Conservation (phyloP, 2,888 invertebrate species). For the Neria commutata region DNA sequence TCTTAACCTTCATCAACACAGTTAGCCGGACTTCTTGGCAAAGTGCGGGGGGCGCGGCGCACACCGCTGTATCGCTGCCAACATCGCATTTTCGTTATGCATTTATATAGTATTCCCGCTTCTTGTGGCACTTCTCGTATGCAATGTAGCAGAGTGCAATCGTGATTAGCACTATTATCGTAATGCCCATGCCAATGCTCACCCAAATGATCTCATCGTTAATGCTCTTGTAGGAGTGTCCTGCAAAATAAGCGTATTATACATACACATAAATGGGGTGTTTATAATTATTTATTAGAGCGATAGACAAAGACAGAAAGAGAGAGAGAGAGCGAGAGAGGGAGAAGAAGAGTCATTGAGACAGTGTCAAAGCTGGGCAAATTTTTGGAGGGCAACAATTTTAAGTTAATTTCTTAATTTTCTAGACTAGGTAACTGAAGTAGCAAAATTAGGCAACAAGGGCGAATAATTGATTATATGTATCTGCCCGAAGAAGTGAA, state of each 20-base stretch:
- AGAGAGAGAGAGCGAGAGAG: no score
- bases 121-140: conserved; percentile 75
- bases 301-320: background rate
- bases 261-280: background rate
- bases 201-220: conserved; percentile 88
- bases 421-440: no score
- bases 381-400: no score
- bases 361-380: no score
- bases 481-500: no score
- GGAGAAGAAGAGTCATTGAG: no score
- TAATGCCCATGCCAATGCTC: conserved; percentile 84
- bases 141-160: conserved; percentile 82
- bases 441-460: no score
- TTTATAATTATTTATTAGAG: background rate
- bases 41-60: background rate
- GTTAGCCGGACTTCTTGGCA: conserved; percentile 3
- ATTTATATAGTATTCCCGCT: conserved; percentile 71
- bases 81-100: conserved; percentile 63
- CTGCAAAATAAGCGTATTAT: conserved; percentile 62
- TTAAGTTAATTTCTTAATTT: no score
- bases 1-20: no score
- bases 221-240: conserved; percentile 79
- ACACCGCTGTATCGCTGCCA: background rate
- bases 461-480: no score
- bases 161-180: conserved; percentile 79